These are phyloP conservation scores for Brachynemurus nebulosus DNA, from an alignment of 2,888 invertebrate species.

Conservation along the genomic window DNA sequence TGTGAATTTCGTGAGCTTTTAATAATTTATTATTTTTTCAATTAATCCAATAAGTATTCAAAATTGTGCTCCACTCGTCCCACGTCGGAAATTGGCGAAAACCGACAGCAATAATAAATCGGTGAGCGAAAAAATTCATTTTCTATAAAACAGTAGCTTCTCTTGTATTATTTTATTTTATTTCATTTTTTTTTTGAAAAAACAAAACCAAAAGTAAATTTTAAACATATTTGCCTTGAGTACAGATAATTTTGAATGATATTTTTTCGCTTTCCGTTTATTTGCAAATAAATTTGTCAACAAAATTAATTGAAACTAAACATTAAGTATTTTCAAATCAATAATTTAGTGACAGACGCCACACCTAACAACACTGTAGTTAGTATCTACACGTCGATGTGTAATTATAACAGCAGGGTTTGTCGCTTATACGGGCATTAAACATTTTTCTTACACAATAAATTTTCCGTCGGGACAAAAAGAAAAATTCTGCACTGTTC, in stretches of 20 bases:
- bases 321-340: background rate
- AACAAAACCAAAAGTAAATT: background rate
- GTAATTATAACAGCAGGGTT: background rate
- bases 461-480: background rate
- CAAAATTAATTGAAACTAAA: background rate
- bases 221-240: background rate
- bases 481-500: background rate
- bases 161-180: too few species aligned
- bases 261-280: background rate
- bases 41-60: too few species aligned
- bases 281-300: too few species aligned
- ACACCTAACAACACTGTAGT: background rate
- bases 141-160: too few species aligned
- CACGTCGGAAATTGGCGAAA: too few species aligned
- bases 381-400: background rate
- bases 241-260: background rate
- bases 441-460: background rate
- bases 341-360: background rate
- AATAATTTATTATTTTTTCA: too few species aligned
- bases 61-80: too few species aligned
- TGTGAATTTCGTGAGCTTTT: too few species aligned
- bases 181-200: background rate
- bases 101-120: background rate
- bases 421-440: slow-evolving; percentile 3
- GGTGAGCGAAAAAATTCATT: slow-evolving; percentile 2